Evolutionary conservation across 2,113 vertebrate species (phyloP), one percentile per base, ranked within the genome.

Genomic region (Chaetorhynchus papuensis): DNA sequence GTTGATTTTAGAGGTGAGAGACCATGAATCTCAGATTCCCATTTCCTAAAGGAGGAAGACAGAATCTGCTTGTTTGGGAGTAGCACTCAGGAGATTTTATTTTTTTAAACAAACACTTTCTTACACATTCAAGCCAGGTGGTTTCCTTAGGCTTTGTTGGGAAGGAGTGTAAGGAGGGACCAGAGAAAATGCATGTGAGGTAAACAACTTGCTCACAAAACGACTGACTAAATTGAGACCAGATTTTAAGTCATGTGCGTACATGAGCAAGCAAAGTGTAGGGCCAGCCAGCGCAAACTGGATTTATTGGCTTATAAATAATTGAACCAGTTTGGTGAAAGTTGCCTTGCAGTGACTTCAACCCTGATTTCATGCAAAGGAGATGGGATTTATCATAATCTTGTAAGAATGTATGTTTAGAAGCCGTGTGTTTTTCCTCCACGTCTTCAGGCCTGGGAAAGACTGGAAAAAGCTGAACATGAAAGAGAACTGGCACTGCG

Each of bases 381-480:
- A 23, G 63, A 42, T 56, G 33, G 30, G 47, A 33, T 92, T 93
- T 89, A 63, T 87, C 45, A 57, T 65, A 63, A 82, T 52, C 54
- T 60, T 87, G 1, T 65, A 88, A 88, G 85, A 85, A 71, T 61
- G 54, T 28, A 27, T 89, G 20, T 54, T 87, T 35, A 70, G 77
- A 50, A 77, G 63, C 87, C 1, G 5, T 24, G 0, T 91, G 44
- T 83, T 92, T 93, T 75, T 18, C 60, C 81, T 70, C 41, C 57
- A n/a, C 11, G 2, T 76, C 94, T 63, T 47, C 92, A 99, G 99
- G 98, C 99, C 92, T 99, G 99, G 99, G 99, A 99, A 98, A 98
- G 99, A 94, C 98, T 99, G 98, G 99, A 99, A 98, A 99, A 99
- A 98, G 99, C 99, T 6, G 99, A 99, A 97, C 99, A 99, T 8